Conservation (phyloP, 1,140 invertebrate species). For the Plutomurus gul region DNA sequence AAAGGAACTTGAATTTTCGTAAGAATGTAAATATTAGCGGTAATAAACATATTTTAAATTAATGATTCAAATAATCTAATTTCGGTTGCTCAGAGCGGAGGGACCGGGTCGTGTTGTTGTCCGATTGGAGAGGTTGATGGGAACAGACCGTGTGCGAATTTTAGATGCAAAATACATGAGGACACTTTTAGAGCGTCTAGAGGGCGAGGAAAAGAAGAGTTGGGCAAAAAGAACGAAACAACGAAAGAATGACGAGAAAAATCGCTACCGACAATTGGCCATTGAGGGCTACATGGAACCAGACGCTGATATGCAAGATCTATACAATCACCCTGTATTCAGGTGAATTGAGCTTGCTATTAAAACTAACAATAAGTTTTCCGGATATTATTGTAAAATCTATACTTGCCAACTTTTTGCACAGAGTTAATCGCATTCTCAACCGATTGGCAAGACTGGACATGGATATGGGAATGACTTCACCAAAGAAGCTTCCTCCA, state of each 20-base stretch:
- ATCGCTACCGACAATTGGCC: constrained; percentile 37
- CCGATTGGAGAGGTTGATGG: constrained; percentile 49
- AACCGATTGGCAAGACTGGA: constrained; percentile 44
- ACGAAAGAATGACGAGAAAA: constrained; percentile 40
- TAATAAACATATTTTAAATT: not conserved
- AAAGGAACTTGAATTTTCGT: constrained; percentile 47
- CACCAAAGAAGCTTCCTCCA: constrained; percentile 31
- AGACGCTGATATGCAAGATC: constrained; percentile 46
- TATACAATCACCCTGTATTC: constrained; percentile 47
- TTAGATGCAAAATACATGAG: constrained; percentile 45
- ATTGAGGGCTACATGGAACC: constrained; percentile 50
- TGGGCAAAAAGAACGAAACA: constrained; percentile 31
- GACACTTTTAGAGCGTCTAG: constrained; percentile 38
- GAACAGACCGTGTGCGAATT: constrained; percentile 45
- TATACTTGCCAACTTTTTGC: not conserved
- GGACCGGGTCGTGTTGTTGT: constrained; percentile 45
- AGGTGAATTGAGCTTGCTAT: not conserved
- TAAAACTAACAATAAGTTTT: not conserved
- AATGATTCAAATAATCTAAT: not conserved
- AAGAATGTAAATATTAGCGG: not conserved
- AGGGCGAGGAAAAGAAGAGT: constrained; percentile 41
- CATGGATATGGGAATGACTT: not conserved
- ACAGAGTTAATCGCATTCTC: constrained; percentile 45
- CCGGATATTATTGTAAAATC: not conserved
- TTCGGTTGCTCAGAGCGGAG: not conserved